Conservation (phyloP, 2,888 invertebrate species). For the Bhutanitis thaidina region DNA sequence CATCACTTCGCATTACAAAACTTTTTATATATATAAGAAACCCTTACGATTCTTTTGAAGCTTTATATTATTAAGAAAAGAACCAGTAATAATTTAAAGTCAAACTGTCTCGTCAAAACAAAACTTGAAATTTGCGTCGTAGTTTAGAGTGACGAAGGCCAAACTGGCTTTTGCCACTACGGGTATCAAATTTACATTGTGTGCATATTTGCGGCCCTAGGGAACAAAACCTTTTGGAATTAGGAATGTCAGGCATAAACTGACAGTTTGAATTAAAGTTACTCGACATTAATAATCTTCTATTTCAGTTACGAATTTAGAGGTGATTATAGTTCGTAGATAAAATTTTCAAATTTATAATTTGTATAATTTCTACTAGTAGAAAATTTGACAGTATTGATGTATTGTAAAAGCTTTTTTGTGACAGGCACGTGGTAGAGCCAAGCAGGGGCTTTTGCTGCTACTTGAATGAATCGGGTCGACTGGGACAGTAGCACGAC, state of each 20-base stretch:
- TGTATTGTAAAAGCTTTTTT: no score
- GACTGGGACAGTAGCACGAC: no score
- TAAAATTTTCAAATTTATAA: neutral
- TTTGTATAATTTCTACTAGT: no score
- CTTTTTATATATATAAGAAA: no score
- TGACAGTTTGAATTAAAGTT: conserved; percentile 1
- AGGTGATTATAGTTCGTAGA: neutral
- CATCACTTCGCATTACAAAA: no score
- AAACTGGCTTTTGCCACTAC: conserved; percentile 2
- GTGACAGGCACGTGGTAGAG: no score
- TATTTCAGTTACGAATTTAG: neutral
- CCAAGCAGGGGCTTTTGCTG: no score
- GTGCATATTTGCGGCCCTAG: conserved; percentile 4
- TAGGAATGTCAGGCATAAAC: neutral
- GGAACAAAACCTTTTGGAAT: conserved; percentile 10
- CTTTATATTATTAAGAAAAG: no score
- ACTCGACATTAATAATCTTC: neutral
- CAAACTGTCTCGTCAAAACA: neutral
- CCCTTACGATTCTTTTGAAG: no score
- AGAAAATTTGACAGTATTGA: no score
- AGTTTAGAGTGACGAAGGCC: neutral
- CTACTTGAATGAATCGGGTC: no score
- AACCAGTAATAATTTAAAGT: neutral
- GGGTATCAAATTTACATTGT: conserved; percentile 3
- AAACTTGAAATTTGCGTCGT: conserved; percentile 1